A percentile compares a stretch with the other conserved stretches of the same genome.
These are phyloP conservation scores for Pedetes capensis DNA, from an alignment of 2,113 vertebrate genomes.

Conservation along the genomic window DNA sequence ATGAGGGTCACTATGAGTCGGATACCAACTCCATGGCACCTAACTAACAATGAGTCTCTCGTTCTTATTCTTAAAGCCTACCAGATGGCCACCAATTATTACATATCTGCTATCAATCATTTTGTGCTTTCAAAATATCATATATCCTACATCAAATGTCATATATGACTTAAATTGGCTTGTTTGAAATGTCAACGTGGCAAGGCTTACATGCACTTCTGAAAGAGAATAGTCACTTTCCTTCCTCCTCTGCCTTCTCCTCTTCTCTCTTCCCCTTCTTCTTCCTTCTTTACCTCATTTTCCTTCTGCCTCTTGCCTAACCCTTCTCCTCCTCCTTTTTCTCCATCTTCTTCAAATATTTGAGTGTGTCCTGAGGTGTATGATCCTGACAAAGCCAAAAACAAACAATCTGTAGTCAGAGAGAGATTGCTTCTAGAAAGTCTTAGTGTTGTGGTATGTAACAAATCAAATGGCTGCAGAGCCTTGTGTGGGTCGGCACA, in stretches of 20 bases:
- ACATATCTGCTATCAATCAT: constrained; percentile 88
- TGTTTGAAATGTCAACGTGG: background rate
- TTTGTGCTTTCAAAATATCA: constrained; percentile 68
- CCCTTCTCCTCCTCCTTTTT: background rate
- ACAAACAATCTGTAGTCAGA: background rate
- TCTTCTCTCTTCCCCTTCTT: rapidly evolving
- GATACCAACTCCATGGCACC: too few species aligned
- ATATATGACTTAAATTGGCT: constrained; percentile 5
- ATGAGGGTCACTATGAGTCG: too few species aligned
- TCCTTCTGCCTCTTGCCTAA: background rate
- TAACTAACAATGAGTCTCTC: constrained; percentile 54
- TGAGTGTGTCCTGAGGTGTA: background rate
- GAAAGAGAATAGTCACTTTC: background rate
- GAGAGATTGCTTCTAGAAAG: constrained; percentile 13
- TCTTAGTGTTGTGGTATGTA: background rate
- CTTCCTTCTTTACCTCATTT: too few species aligned
- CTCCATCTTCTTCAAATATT: background rate
- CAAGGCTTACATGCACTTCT: constrained; percentile 1
- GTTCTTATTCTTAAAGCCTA: constrained; percentile 80
- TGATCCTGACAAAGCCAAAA: constrained; percentile 21
- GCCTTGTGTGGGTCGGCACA: constrained; percentile 52
- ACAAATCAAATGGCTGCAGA: constrained; percentile 58
- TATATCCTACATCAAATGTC: constrained; percentile 51
- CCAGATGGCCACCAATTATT: constrained; percentile 91
- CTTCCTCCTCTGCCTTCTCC: too few species aligned